Base-by-base conservation (phyloP, 2,888 invertebrate genomes). In the Hololepta plana region DNA sequence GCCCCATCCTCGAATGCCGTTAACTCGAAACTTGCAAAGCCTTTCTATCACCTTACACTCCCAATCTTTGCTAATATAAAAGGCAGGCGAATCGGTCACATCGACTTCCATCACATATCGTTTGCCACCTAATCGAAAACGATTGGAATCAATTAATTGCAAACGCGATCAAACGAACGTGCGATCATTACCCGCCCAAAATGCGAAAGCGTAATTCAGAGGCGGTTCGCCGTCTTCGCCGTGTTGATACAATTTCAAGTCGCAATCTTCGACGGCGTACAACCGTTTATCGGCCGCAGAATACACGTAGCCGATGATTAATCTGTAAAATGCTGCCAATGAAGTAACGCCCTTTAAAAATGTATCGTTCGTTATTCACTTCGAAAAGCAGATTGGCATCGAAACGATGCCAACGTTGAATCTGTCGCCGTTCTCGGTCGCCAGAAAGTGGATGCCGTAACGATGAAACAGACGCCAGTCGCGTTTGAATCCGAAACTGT, bases 381-480 rank as follows among this genome's bases (percentile, higher is more conserved):
- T 57, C 15, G 71, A 68, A 32, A 66, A 54, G 11, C 62, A 50
- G 19, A 60, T 49, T 1, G 77, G 77, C 45, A 71, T 66, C 12
- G 68, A 73, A 14, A 76, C 63, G 25, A 62, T 56, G 3, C 43
- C 45, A 14, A 76, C 59, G 29, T 67, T 66, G 38, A 77, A 59
- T 36, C 67, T 62, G 34, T 72, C 69, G 1, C 76, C 77, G 47
- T 76, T 74, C 35, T 70, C 68, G 6, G 74, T 52, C 33, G 64
- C 64, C 26, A 72, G 62, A 44, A 70, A 75, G 48, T 79, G 76
- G 32, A 75, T 57, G 3, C 64, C 69, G 45, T 76, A 76, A 26
- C 75, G 61, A 38, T 74, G 70, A 41, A 74, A 62, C 29, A 62
- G 59, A 24, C 60, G 62, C 76, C 75, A 76, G 38, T 76, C 69